A percentile compares a stretch with the other conserved stretches of the same genome.
Evolutionary conservation across 2,797 vertebrate species (phyloP).

Genomic region (Fistularia commersonii): DNA sequence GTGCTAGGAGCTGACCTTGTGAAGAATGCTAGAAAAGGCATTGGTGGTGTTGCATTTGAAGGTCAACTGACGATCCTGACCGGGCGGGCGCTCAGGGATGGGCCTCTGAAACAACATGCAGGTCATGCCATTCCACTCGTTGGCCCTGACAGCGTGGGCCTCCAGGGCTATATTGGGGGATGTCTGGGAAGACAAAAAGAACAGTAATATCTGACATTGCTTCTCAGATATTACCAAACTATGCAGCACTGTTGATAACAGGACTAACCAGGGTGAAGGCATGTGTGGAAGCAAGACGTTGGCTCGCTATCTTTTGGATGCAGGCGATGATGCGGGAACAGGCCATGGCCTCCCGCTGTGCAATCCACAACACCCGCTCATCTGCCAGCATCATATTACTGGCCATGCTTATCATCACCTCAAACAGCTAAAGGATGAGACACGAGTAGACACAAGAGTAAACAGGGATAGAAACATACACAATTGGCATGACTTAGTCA

Average conservation of each 20-base stretch:
- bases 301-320: conserved; percentile 85
- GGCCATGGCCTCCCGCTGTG: conserved; percentile 89
- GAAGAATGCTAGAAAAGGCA: conserved; percentile 84
- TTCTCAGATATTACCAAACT: too few species aligned
- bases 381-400: conserved; percentile 97
- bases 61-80: conserved; percentile 87
- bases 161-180: conserved; percentile 95
- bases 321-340: conserved; percentile 90
- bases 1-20: conserved; percentile 77
- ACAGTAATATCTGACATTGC: not conserved
- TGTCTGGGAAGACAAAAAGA: conserved; percentile 70
- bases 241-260: not conserved
- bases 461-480: not conserved
- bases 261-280: conserved; percentile 88
- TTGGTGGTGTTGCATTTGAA: conserved; percentile 95
- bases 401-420: conserved; percentile 95
- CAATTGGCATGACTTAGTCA: too few species aligned
- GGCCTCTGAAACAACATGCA: conserved; percentile 93
- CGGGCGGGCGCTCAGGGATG: conserved; percentile 75
- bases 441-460: not conserved
- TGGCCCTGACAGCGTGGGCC: conserved; percentile 84
- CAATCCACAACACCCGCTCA: conserved; percentile 90
- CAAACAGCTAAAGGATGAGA: conserved; percentile 78
- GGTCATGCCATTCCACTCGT: conserved; percentile 91
- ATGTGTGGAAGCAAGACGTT: conserved; percentile 84